These are phyloP conservation scores for Paramormyrops hopkinsi DNA, from an alignment of 2,797 vertebrate species.

Conservation along the genomic window DNA sequence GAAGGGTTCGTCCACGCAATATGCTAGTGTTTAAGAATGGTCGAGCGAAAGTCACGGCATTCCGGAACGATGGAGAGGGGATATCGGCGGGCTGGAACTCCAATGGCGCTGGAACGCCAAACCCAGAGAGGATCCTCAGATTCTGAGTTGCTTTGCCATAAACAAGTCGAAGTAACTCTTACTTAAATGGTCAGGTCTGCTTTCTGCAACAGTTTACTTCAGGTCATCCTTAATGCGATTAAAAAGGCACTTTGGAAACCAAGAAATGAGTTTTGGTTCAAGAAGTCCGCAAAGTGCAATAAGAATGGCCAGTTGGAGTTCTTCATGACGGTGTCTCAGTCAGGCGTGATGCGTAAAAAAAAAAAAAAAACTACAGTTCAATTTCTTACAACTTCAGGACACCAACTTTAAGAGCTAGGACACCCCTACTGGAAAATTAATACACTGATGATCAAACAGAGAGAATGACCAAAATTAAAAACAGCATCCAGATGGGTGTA, in stretches of 20 bases:
- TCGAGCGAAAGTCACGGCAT: slow-evolving; percentile 15
- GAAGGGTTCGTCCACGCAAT: slow-evolving; percentile 7
- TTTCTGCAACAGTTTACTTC: slow-evolving; percentile 15
- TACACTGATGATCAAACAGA: slow-evolving; percentile 19
- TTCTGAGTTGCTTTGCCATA: neutral
- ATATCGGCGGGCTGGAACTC: neutral
- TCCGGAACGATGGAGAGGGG: neutral
- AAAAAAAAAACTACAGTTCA: slow-evolving; percentile 46
- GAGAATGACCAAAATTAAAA: slow-evolving; percentile 9
- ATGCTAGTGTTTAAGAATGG: slow-evolving; percentile 15
- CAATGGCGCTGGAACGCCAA: neutral
- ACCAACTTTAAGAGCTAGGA: slow-evolving; percentile 50
- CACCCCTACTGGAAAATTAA: slow-evolving; percentile 31
- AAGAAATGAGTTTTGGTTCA: slow-evolving; percentile 70
- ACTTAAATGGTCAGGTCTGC: neutral
- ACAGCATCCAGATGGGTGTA: neutral
- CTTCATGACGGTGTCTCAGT: slow-evolving; percentile 53
- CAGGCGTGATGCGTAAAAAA: slow-evolving; percentile 49
- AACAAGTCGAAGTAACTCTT: neutral
- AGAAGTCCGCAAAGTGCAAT: slow-evolving; percentile 68
- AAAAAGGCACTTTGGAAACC: slow-evolving; percentile 90
- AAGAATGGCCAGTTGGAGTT: slow-evolving; percentile 53
- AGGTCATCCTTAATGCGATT: slow-evolving; percentile 48
- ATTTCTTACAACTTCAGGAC: slow-evolving; percentile 23
- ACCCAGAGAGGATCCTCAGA: neutral